Evolutionary conservation across 2,888 invertebrate genomes (phyloP), one percentile per base, ranked within the genome.

Genomic region (Arrhopalites spinosus): DNA sequence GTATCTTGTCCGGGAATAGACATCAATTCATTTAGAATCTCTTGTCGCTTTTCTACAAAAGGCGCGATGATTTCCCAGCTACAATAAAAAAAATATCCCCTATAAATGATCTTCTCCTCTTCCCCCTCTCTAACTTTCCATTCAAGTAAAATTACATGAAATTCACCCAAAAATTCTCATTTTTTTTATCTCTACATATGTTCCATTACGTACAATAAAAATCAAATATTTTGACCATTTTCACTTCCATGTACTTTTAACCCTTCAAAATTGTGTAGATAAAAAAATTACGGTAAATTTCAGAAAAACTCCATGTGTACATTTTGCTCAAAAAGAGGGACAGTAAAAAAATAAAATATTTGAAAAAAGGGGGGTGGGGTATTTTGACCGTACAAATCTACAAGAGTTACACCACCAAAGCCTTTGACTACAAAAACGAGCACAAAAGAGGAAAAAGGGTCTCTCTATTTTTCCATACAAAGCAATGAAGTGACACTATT

Each of bases 61-160:
- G 53, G 36, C 17, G 67, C 66, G 73, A 77, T 77, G 73, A 77
- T 70, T 77, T 73, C 36, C 63, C 29, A 70, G 53, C 63, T 63
- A 70, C 70, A 70, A 70, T 2, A 13, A n/a, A n/a, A 47, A 47
- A 17, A 63, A 50, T 77, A 69, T 73, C 69, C 56, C 64, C 50
- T 47, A 75, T 75, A 75, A 75, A 71, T 53, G 64, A 30, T 53
- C n/a, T n/a, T 53, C 70, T 64, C 70, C 59, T 36, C 66, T 27
- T 13, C 36, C 69, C 36, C 56, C 59, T 59, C 70, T 20, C 36
- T 23, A 47, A 47, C 47, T 47, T 2, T 15, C 53, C 17, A 56
- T 23, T 23, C 15, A 56, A 56, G 23, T 8, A 56, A n/a, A n/a
- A n/a, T n/a, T n/a, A n/a, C n/a, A n/a, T n/a, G 53, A 56, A 20